These are phyloP conservation scores for Orgyia antiqua DNA, from an alignment of 2,888 invertebrate genomes.

Conservation along the genomic window DNA sequence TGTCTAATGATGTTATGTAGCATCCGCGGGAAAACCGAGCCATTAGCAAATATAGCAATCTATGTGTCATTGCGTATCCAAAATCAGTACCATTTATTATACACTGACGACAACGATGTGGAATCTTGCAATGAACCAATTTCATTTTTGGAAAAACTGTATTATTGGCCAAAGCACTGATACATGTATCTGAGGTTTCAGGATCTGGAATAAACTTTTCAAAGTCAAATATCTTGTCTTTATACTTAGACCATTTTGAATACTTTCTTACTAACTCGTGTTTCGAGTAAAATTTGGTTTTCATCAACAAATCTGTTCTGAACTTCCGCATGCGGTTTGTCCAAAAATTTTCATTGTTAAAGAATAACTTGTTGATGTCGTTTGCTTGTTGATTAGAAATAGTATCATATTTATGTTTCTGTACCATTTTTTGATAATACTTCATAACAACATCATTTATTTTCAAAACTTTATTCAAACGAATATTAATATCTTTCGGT, in stretches of 20 bases:
- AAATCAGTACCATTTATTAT: conserved; percentile 21
- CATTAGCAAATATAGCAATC: conserved; percentile 11
- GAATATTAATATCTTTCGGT: neutral
- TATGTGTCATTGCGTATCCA: conserved; percentile 45
- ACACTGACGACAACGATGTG: neutral
- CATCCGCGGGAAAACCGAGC: conserved; percentile 9
- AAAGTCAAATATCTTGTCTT: conserved; percentile 2
- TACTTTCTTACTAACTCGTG: conserved; percentile 10
- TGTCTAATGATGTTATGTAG: conserved; percentile 21
- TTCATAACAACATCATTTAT: conserved; percentile 5
- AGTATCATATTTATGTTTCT: neutral
- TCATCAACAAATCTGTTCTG: conserved; percentile 8
- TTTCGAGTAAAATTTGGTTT: conserved; percentile 7
- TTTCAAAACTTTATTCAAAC: conserved; percentile 8
- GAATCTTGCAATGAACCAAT: conserved; percentile 2
- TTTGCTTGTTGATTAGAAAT: neutral
- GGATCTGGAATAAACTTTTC: conserved; percentile 2
- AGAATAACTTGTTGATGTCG: conserved; percentile 1
- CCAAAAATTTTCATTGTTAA: conserved; percentile 6
- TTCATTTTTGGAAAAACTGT: neutral
- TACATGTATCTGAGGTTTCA: conserved; percentile 4
- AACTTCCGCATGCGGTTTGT: conserved; percentile 6
- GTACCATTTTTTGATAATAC: conserved; percentile 11
- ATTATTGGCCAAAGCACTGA: neutral
- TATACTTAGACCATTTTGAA: conserved; percentile 14